phyloP scores from a whole-genome alignment of 2,797 vertebrate species.

The Sylvia borin region DNA sequence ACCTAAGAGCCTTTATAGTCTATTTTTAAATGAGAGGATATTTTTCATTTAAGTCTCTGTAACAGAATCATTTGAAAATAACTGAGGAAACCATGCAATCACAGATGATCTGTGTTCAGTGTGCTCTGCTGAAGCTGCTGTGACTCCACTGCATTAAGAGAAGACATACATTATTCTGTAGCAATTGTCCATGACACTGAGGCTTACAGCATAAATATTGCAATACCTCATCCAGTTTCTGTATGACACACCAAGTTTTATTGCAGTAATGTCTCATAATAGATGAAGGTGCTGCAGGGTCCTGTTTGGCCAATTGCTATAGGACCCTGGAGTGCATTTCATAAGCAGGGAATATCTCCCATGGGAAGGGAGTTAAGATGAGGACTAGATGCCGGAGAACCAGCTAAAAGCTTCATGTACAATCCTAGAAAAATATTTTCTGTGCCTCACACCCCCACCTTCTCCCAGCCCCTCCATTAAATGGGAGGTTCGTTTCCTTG shows the following conservation, averaged over 20 bases:
- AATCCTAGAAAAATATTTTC: background rate
- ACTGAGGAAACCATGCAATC: constrained; percentile 28
- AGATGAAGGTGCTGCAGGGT: constrained; percentile 63
- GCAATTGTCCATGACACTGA: constrained; percentile 64
- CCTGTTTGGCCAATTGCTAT: constrained; percentile 61
- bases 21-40: constrained; percentile 29
- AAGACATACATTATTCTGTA: constrained; percentile 62
- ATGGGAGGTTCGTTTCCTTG: background rate
- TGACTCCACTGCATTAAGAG: constrained; percentile 42
- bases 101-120: constrained; percentile 18
- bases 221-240: constrained; percentile 62
- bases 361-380: background rate
- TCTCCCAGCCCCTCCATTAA: background rate
- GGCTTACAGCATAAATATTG: constrained; percentile 67
- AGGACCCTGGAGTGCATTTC: constrained; percentile 43
- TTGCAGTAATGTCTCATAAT: constrained; percentile 62
- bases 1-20: background rate
- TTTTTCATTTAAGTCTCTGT: constrained; percentile 30
- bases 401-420: background rate
- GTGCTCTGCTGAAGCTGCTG: constrained; percentile 22
- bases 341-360: constrained; percentile 48
- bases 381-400: constrained; percentile 18
- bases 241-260: constrained; percentile 59
- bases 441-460: background rate
- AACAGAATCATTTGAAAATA: constrained; percentile 41